Conservation (phyloP, 2,888 invertebrate species). For the Heliconius sara region DNA sequence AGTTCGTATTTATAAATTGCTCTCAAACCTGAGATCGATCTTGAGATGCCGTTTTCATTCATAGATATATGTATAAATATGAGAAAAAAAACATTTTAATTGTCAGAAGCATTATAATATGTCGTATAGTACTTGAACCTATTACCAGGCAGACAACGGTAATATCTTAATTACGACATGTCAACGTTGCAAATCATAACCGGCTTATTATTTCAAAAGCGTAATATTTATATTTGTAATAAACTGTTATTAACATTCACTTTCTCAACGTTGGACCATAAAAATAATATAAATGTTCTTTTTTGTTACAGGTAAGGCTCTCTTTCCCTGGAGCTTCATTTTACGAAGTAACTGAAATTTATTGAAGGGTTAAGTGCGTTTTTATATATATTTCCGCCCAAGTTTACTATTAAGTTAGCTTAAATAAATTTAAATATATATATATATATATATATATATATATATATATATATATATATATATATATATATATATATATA, state of each 20-base stretch:
- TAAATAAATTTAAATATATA: neutral
- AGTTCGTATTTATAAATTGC: too few relatives aligned
- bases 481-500: neutral
- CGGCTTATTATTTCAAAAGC: neutral
- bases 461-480: neutral
- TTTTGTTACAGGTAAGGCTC: conserved; percentile 33
- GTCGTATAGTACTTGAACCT: too few relatives aligned
- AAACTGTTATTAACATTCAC: conserved; percentile 21
- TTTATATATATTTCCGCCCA: neutral
- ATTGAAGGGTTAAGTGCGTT: conserved; percentile 17
- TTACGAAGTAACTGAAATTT: conserved; percentile 16
- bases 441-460: neutral
- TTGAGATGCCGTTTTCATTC: too few relatives aligned
- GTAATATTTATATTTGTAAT: conserved; percentile 5
- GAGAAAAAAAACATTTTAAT: too few relatives aligned
- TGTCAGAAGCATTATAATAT: too few relatives aligned
- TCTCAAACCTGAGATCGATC: too few relatives aligned
- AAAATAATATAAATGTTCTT: conserved; percentile 27
- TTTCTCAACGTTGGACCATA: conserved; percentile 16
- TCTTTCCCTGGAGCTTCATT: conserved; percentile 10
- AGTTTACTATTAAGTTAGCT: neutral
- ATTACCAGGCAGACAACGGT: too few relatives aligned
- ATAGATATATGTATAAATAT: too few relatives aligned
- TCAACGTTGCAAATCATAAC: neutral
- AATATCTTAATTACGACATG: too few relatives aligned